A percentile compares a stretch with the other conserved stretches of the same genome.
phyloP scores from a whole-genome alignment of 2,797 vertebrate genomes.

The Neosalanx taihuensis region DNA sequence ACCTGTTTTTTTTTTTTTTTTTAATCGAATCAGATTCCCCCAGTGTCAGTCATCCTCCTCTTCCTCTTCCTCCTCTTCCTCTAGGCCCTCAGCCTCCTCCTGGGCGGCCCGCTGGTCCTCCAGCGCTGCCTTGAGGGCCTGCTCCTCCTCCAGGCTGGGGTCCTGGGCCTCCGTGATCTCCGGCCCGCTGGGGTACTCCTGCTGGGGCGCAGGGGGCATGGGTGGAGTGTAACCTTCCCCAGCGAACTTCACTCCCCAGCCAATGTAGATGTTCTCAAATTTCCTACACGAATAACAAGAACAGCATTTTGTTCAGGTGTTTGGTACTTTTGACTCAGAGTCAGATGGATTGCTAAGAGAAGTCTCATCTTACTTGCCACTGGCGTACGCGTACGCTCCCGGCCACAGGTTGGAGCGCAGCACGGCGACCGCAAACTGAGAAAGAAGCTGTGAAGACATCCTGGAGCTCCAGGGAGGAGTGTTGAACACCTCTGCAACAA shows the following conservation, averaged over 20 bases:
- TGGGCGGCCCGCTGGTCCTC: conserved; percentile 68
- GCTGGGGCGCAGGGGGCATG: conserved; percentile 64
- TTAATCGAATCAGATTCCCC: no score
- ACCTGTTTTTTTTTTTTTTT: no score
- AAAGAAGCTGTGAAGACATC: conserved; percentile 77
- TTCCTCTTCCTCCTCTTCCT: conserved; percentile 75
- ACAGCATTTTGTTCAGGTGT: neutral
- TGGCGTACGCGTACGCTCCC: conserved; percentile 83
- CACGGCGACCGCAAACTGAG: conserved; percentile 82
- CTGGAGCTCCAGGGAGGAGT: conserved; percentile 80
- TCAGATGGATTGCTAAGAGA: neutral
- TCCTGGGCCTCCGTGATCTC: conserved; percentile 81
- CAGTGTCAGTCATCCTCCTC: conserved; percentile 57
- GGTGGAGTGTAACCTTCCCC: conserved; percentile 73
- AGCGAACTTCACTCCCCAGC: conserved; percentile 90
- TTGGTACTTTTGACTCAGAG: neutral
- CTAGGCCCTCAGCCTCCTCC: conserved; percentile 72
- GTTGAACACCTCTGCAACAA: conserved; percentile 75
- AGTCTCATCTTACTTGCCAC: conserved; percentile 76
- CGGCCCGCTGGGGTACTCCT: conserved; percentile 77
- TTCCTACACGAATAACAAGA: conserved; percentile 67
- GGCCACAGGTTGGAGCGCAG: conserved; percentile 91
- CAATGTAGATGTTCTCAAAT: conserved; percentile 92
- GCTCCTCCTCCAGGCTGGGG: conserved; percentile 83
- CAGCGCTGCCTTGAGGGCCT: conserved; percentile 68